Base-by-base conservation (phyloP, 2,113 vertebrate species). In the Campylomormyrus numenius region DNA sequence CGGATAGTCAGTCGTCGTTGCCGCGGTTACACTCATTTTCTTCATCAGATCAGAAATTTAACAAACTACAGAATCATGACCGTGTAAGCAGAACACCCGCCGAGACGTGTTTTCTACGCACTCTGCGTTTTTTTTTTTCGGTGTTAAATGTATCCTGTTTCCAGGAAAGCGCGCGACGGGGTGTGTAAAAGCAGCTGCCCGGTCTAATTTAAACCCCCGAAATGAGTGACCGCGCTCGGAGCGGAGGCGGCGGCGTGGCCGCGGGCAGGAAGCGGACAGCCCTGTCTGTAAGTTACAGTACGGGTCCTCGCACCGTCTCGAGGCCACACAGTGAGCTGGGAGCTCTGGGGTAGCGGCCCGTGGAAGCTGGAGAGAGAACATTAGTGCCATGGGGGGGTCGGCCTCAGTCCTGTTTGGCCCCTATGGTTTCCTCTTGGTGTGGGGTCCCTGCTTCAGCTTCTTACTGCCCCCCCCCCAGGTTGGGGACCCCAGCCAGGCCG, bases 401-500 rank as follows among this genome's bases (percentile, higher is more conserved):
- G 39, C 10, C 92, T 90, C 90, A 46, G 83, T 87, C 21, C 87
- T 92, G 91, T 89, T 93, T 88, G 80, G 91, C 88, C 91, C 93
- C 56, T 94, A 90, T 91, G 91, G 93, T 93, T 95, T 95, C 94
- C 95, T 94, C 90, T 94, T 42, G 80, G 89, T 90, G 89, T 91
- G 93, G 91, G 93, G 94, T 92, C 94, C 92, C 88, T 90, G 89
- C 50, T 94, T 87, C 85, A 87, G 50, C 50, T 39, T 27, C 94
- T 93, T n/a, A 89, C 91, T 93, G 80, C 0, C 48, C 70, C 1
- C 70, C 3, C 94, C 91, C 90, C 91, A 94, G 89, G 93, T 93
- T 91, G 91, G 91, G 95, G 96, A 95, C 96, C 96, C 95, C 96
- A 94, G 94, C 92, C 93, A 95, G 95, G 93, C 93, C 94, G 95